phyloP scores from a whole-genome alignment of 2,113 vertebrate species.

The Percina caprodes region DNA sequence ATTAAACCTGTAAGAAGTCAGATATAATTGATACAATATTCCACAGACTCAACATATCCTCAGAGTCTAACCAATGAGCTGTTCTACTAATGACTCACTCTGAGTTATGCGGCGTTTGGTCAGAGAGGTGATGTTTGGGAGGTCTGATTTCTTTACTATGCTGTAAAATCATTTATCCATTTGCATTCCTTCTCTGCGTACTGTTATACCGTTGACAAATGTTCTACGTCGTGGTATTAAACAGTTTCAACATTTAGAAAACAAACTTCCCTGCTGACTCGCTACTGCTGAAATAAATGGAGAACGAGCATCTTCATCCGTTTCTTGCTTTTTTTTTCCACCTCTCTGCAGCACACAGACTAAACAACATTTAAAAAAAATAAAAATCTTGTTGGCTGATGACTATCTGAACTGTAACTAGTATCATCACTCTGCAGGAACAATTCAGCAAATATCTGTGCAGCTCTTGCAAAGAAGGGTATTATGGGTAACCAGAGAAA shows the following conservation, averaged over 20 bases:
- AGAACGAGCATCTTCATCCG: conserved; percentile 17
- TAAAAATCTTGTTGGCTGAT: not conserved
- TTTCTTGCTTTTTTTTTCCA: not conserved
- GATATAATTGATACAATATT: conserved; percentile 4
- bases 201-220: conserved; percentile 47
- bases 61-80: conserved; percentile 23
- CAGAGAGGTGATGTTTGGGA: conserved; percentile 34
- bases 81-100: conserved; percentile 42
- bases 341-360: not conserved
- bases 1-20: conserved; percentile 22
- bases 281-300: conserved; percentile 1
- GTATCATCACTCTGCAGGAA: too few species aligned
- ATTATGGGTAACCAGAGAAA: too few species aligned
- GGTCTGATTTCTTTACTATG: conserved; percentile 9
- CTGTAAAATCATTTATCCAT: conserved; percentile 38
- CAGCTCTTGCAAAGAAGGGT: too few species aligned
- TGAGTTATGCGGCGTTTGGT: conserved; percentile 46
- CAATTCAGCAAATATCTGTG: too few species aligned
- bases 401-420: too few species aligned
- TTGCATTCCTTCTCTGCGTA: conserved; percentile 37
- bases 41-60: conserved; percentile 15
- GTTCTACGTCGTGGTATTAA: conserved; percentile 36
- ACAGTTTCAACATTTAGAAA: conserved; percentile 33
- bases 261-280: conserved; percentile 55
- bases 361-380: not conserved